Evolutionary conservation across 2,113 vertebrate species (phyloP), one percentile per base, ranked within the genome.

Genomic region (Microcebus murinus): DNA sequence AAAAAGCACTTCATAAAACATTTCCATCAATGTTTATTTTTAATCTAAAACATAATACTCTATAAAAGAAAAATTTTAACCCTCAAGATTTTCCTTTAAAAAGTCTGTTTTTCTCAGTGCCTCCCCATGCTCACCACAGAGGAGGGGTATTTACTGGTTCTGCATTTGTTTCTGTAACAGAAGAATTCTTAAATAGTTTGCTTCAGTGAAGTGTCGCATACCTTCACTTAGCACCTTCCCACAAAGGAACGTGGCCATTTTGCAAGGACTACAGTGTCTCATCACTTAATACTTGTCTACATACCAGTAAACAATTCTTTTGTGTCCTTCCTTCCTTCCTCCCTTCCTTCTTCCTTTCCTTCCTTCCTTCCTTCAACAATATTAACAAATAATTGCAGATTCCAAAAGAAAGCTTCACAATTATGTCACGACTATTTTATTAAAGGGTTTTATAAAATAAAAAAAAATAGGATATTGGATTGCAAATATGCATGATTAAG

Each of bases 1-100:
- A 95, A 97, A 34, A 97, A 96, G 45, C 52, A 81, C 59, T 96
- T 98, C 39, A 94, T 91, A 91, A 98, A 98, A 96, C 73, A 87
- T 50, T 97, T 91, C 77, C 18, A 39, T 85, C 79, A 39, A 27
- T 84, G 91, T 95, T 97, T 95, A 91, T 48, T 73, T 95, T 67
- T 59, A 87, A 73, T 52, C 90, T 34, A 92, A 98, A 96, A 74
- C 63, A 81, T 48, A 63, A n/a, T 31, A 96, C 42, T 94, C 77
- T 97, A 85, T 85, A 98, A 91, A 97, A 92, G 48, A 12, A 96
- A 91, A 91, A 87, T 18, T 76, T 55, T n/a, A 96, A 97, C 77
- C 3, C 25, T 84, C 50, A 88, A 95, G 45, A 2, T 90, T 95
- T 95, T 87, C 71, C 77, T 96, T 71, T 70, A 74, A 71, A 88